phyloP scores from a whole-genome alignment of 2,797 vertebrate genomes.

The Carduelis carduelis region DNA sequence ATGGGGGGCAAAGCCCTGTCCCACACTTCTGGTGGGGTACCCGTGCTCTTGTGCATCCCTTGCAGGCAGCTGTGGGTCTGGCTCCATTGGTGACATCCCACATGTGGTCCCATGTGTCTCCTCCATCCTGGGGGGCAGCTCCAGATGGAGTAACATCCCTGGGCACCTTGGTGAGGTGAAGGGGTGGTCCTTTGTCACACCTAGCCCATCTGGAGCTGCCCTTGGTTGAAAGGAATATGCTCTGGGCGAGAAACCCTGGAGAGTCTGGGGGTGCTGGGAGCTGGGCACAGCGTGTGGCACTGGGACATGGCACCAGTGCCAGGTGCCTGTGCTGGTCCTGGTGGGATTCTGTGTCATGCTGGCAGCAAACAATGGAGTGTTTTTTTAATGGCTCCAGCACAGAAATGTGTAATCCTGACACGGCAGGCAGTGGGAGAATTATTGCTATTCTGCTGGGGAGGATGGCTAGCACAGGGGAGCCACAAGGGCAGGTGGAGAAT shows the following conservation, averaged over 20 bases:
- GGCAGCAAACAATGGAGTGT: background rate
- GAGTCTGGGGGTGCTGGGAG: background rate
- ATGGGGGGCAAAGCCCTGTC: background rate
- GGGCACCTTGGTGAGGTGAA: background rate
- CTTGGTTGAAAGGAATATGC: rapidly evolving
- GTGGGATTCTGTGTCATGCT: background rate
- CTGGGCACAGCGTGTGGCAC: background rate
- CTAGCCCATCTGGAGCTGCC: background rate
- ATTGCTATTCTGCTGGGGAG: background rate
- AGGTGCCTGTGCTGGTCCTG: background rate
- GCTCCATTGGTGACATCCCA: background rate
- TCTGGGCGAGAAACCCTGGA: background rate
- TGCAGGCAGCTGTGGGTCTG: background rate
- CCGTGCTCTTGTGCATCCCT: rapidly evolving
- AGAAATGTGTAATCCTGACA: background rate
- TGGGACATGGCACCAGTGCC: rapidly evolving
- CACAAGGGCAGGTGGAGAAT: background rate
- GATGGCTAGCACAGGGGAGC: rapidly evolving
- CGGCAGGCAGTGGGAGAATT: background rate
- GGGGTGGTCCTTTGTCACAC: background rate
- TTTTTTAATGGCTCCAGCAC: background rate
- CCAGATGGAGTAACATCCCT: background rate
- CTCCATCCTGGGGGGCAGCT: background rate
- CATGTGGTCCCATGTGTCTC: background rate
- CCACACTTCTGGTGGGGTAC: background rate